phyloP scores from a whole-genome alignment of 2,113 vertebrate species.

The Scomber scombrus region DNA sequence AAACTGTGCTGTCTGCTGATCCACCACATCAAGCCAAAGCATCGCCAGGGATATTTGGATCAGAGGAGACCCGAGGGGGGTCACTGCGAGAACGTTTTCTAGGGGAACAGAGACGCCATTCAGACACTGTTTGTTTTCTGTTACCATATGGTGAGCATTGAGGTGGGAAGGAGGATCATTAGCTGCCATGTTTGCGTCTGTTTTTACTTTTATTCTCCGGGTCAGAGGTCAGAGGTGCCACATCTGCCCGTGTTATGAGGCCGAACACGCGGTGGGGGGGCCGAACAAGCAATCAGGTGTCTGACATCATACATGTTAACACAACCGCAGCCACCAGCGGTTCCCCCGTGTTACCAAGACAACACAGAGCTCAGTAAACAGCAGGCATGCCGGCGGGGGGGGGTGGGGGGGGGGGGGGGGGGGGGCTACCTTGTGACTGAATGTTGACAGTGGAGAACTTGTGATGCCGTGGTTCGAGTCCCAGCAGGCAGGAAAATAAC shows the following conservation, averaged over 20 bases:
- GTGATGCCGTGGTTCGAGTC: constrained; percentile 11
- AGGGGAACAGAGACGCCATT: constrained; percentile 61
- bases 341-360: constrained; percentile 7
- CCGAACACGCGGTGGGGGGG: constrained; percentile 18
- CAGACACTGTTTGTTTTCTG: constrained; percentile 33
- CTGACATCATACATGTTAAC: background rate
- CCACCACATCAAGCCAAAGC: constrained; percentile 33
- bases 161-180: background rate
- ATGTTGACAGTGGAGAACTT: background rate
- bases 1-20: constrained; percentile 49
- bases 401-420: background rate
- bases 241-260: constrained; percentile 53
- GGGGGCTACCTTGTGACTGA: constrained; percentile 45
- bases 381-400: background rate
- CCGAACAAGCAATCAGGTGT: constrained; percentile 11
- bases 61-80: background rate
- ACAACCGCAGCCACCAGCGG: background rate
- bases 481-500: background rate
- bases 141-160: constrained; percentile 32
- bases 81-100: too few relatives aligned
- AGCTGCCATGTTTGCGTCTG: constrained; percentile 21
- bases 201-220: constrained; percentile 36
- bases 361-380: constrained; percentile 12
- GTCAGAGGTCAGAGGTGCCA: constrained; percentile 40
- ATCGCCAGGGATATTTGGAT: constrained; percentile 12